A percentile compares a stretch with the other conserved stretches of the same genome.
Conservation (phyloP, 2,797 vertebrate species). For the Acrossocheilus wenchowensis region DNA sequence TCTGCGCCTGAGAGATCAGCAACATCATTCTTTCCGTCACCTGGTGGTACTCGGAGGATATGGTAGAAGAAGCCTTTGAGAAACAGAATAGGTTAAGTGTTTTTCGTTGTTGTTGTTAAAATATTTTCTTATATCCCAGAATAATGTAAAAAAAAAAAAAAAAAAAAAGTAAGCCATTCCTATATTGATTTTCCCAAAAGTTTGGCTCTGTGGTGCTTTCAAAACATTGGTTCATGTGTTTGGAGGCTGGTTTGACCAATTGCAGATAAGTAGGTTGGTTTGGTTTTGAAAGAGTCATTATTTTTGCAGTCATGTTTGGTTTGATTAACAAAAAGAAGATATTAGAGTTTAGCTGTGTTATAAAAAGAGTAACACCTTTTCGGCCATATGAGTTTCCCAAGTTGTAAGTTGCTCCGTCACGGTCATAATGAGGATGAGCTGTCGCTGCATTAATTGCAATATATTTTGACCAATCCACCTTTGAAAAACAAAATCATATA, state of each 20-base stretch:
- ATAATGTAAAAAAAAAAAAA: background rate
- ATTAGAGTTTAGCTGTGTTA: background rate
- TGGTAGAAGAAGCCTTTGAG: conserved; percentile 86
- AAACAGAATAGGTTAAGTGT: background rate
- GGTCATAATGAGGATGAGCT: conserved; percentile 91
- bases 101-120: background rate
- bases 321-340: background rate
- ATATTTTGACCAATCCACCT: conserved; percentile 92
- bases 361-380: conserved; percentile 71
- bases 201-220: background rate
- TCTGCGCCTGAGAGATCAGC: conserved; percentile 81
- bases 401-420: conserved; percentile 88
- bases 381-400: conserved; percentile 91
- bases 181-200: background rate
- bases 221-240: background rate
- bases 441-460: conserved; percentile 91
- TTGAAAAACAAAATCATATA: conserved; percentile 51
- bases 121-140: background rate
- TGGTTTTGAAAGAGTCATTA: background rate
- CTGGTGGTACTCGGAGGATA: conserved; percentile 85
- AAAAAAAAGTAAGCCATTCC: background rate
- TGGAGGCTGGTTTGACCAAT: background rate
- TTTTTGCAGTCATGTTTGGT: background rate
- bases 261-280: background rate
- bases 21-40: conserved; percentile 64